Base-by-base conservation (phyloP, 2,113 vertebrate genomes). In the Cyprinodon tularosa region DNA sequence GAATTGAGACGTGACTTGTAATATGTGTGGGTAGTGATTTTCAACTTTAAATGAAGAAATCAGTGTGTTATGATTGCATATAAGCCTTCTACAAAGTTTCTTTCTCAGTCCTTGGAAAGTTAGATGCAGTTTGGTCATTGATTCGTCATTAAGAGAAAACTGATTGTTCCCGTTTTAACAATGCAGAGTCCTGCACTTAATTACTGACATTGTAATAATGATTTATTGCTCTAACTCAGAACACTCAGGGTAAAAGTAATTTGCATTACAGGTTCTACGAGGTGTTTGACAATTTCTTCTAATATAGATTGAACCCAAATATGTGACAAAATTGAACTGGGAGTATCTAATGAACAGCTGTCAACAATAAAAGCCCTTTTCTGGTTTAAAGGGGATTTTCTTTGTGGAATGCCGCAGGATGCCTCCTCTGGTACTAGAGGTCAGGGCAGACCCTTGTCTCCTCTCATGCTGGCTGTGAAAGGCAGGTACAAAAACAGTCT, bases 401-500 rank as follows among this genome's bases (percentile, higher is more conserved):
- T 59, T n/a, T 71, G 44, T 78, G 65, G 57, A 62, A 42, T 77
- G 42, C 63, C 62, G 60, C 64, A 61, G 66, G 74, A 76, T 85
- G 62, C 73, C 71, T 70, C 72, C 37, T 72, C 71, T 78, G 79
- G 75, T 82, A 70, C 62, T n/a, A 20, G 48, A 62, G 79, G 78
- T 76, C 80, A 75, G 69, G 72, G 59, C 38, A n/a, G 36, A 57
- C 22, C 63, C 66, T 77, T 75, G 44, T 75, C 68, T 88, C 63
- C 29, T 77, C 71, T 67, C 48, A 29, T 76, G 67, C 66, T 81
- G 78, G 79, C 79, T 76, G 80, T 84, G 86, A 89, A 83, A 92
- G 88, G 90, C 79, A 92, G 89, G 88, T 78, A 81, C 77, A 84
- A 90, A 93, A 93, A 90, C 89, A 86, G 83, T 59, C 81, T 78